Evolutionary conservation across 2,113 vertebrate species (phyloP).

Genomic region (Stegostoma tigrinum): DNA sequence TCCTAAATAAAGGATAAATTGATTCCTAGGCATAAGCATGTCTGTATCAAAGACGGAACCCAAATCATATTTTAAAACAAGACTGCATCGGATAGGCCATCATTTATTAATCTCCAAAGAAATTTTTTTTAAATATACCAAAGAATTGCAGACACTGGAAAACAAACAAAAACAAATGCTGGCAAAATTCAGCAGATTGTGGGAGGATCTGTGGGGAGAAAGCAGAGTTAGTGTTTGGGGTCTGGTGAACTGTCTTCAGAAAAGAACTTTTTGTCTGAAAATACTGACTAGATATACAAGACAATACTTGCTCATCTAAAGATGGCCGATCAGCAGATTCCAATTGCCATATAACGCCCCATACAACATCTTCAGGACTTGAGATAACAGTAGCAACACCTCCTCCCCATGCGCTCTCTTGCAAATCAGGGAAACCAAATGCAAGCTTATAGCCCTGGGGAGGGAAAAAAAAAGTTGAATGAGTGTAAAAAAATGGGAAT

Average conservation of each 20-base stretch:
- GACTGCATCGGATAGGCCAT: not conserved
- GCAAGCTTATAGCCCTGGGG: constrained; percentile 72
- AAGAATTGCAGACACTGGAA: too few species aligned
- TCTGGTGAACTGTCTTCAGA: not conserved
- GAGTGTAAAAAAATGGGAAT: not conserved
- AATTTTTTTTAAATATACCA: not conserved
- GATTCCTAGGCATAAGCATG: not conserved
- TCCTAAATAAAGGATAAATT: not conserved
- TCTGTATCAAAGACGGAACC: not conserved
- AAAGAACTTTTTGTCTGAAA: not conserved
- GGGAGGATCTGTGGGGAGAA: too few species aligned
- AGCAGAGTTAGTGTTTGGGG: too few species aligned
- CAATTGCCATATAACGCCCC: constrained; percentile 88
- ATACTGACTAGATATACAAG: not conserved
- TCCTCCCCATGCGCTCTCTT: constrained; percentile 70
- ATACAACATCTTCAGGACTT: constrained; percentile 73
- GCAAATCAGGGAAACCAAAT: constrained; percentile 67
- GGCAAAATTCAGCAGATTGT: too few species aligned
- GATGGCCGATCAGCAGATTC: constrained; percentile 59
- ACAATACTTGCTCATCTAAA: constrained; percentile 69
- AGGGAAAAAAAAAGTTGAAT: constrained; percentile 45
- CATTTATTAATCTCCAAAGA: not conserved
- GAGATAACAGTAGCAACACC: constrained; percentile 74
- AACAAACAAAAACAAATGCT: too few species aligned
- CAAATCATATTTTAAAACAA: not conserved